Evolutionary conservation across 2,113 vertebrate genomes (phyloP), one percentile per base, ranked within the genome.

Genomic region (Coreoperca whiteheadi): DNA sequence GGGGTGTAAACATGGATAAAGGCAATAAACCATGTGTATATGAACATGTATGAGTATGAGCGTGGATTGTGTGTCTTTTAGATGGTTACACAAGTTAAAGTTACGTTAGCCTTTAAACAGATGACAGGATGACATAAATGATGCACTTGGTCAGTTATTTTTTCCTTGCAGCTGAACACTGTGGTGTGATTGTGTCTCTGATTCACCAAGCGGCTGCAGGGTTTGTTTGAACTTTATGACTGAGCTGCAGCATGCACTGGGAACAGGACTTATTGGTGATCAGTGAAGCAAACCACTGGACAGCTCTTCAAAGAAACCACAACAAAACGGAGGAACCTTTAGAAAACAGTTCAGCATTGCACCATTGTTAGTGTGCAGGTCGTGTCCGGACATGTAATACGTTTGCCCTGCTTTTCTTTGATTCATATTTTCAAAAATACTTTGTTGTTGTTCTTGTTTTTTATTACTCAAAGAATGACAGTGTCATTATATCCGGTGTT

Each of bases 261-360:
- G 51, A 83, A 84, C 53, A 69, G 41, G 69, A 85, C 61, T 69
- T 88, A 78, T 66, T 86, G 84, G 51, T 69, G 82, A 88, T 87
- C 78, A 86, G 88, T 83, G 91, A 66, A 71, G 73, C 80, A 85
- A 87, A 84, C 76, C 60, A 74, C 77, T 80, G 82, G 64, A 74
- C 69, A 74, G 43, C 71, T 63, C 77, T 79, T 87, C 79, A 92
- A 87, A 87, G 86, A 56, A 84, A 76, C 85, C 81, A 86, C 71
- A 75, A 84, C 72, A 79, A 77, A 43, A 50, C 59, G 66, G 61
- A 78, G 74, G 63, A 85, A 79, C 53, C 72, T 78, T 80, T 50
- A 76, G 73, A 72, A n/a, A 79, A 61, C 64, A 77, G 60, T 61
- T 64, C 25, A 84, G 53, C n/a, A 43, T 66, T 74, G 68, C 73